Conservation (phyloP, 2,113 vertebrate species). For the Albula glossodonta region DNA sequence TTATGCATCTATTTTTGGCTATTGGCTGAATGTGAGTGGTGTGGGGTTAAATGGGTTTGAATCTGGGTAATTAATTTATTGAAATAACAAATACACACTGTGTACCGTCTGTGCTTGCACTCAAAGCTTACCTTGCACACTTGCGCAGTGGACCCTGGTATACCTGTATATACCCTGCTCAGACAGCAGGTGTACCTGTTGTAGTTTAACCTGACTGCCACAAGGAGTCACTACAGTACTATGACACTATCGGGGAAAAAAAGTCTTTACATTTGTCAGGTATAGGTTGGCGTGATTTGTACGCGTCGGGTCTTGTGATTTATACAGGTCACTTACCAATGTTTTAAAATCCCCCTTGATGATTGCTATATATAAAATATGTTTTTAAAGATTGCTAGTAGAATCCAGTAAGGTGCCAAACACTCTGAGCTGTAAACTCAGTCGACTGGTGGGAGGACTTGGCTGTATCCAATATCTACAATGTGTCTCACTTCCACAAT, state of each 20-base stretch:
- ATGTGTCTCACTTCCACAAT: no score
- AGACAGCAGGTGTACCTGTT: not conserved
- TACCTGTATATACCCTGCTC: no score
- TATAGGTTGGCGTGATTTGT: not conserved
- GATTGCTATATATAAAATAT: not conserved
- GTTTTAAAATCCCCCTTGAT: not conserved
- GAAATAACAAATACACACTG: no score
- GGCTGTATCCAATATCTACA: no score
- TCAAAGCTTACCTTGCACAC: no score
- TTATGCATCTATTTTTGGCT: no score
- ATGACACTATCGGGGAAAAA: not conserved
- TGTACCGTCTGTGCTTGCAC: no score
- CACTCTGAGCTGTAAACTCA: not conserved
- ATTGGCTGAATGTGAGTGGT: no score
- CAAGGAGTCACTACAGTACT: slow-evolving; percentile 9
- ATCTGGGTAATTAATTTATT: no score
- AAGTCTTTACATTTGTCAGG: not conserved
- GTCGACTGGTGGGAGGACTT: not conserved
- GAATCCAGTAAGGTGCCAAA: not conserved
- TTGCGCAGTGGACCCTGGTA: not conserved
- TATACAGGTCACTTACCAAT: not conserved
- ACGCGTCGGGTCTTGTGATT: not conserved
- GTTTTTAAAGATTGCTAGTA: no score
- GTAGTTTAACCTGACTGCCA: not conserved
- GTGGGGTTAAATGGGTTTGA: no score